Percentiles rank a stretch among this genome's conserved stretches.
Evolutionary conservation across 2,113 vertebrate species (phyloP).

Genomic region (Poecilia latipinna): DNA sequence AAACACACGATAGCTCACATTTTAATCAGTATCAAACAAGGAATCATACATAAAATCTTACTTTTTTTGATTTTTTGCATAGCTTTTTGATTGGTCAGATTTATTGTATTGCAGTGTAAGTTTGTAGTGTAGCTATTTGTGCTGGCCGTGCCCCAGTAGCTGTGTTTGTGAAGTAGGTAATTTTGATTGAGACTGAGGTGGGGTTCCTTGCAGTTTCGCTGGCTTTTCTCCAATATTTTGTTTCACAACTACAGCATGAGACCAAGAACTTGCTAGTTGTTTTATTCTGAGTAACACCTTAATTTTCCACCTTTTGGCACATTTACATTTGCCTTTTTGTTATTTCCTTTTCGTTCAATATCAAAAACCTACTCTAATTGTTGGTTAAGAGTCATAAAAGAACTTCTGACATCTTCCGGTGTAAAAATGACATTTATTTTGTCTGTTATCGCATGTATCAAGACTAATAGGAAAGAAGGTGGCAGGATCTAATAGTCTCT

Average conservation of each 20-base stretch:
- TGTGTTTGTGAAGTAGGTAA: slow-evolving; percentile 35
- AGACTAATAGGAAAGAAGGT: slow-evolving; percentile 61
- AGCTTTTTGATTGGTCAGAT: background rate
- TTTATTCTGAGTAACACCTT: slow-evolving; percentile 66
- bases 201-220: slow-evolving; percentile 42
- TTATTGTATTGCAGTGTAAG: slow-evolving; percentile 10
- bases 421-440: slow-evolving; percentile 27
- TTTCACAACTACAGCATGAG: slow-evolving; percentile 63
- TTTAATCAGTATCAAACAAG: background rate
- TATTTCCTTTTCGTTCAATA: background rate
- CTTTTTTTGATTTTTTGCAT: background rate
- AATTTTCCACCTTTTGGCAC: slow-evolving; percentile 7
- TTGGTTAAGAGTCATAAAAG: background rate
- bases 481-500: slow-evolving; percentile 47
- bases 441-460: slow-evolving; percentile 45
- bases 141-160: background rate
- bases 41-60: slow-evolving; percentile 19
- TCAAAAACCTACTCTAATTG: slow-evolving; percentile 1
- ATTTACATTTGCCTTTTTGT: background rate
- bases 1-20: background rate
- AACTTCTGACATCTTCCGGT: slow-evolving; percentile 5
- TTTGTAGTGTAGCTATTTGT: slow-evolving; percentile 9
- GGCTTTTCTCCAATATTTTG: slow-evolving; percentile 38
- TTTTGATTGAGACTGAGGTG: slow-evolving; percentile 25
- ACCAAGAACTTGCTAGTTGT: slow-evolving; percentile 67